phyloP scores from a whole-genome alignment of 1,140 invertebrate genomes.

The Bombus breviceps region DNA sequence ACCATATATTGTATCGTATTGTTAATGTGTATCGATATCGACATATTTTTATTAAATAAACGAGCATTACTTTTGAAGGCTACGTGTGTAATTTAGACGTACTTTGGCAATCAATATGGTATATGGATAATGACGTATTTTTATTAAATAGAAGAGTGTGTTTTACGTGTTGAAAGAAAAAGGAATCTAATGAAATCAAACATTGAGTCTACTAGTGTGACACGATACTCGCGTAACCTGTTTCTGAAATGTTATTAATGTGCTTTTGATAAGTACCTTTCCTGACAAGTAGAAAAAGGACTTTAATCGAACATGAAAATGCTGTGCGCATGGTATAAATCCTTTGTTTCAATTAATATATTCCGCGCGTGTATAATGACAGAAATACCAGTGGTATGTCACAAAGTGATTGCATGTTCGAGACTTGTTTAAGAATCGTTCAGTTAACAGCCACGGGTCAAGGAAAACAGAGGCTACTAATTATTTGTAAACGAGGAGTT shows the following conservation, averaged over 20 bases:
- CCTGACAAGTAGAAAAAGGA: neutral
- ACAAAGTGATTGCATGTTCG: neutral
- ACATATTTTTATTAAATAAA: no score
- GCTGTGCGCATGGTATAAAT: neutral
- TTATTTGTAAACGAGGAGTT: neutral
- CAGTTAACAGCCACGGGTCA: neutral
- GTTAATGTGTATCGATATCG: no score
- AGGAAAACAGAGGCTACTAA: constrained; percentile 18
- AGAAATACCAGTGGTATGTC: neutral
- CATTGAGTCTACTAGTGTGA: no score
- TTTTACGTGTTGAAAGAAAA: no score
- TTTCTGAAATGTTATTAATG: neutral
- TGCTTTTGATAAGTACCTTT: neutral
- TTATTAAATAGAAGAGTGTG: no score
- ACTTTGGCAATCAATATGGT: no score
- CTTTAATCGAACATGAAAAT: neutral
- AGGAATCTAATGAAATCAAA: no score
- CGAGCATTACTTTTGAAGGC: no score
- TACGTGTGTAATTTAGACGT: no score
- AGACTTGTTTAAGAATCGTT: neutral
- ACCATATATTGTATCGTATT: no score
- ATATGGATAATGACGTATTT: no score
- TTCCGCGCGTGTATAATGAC: neutral
- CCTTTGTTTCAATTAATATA: neutral
- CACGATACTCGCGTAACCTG: neutral